Evolutionary conservation across 1,140 invertebrate species (phyloP).

Genomic region (Cotesia chilonis): DNA sequence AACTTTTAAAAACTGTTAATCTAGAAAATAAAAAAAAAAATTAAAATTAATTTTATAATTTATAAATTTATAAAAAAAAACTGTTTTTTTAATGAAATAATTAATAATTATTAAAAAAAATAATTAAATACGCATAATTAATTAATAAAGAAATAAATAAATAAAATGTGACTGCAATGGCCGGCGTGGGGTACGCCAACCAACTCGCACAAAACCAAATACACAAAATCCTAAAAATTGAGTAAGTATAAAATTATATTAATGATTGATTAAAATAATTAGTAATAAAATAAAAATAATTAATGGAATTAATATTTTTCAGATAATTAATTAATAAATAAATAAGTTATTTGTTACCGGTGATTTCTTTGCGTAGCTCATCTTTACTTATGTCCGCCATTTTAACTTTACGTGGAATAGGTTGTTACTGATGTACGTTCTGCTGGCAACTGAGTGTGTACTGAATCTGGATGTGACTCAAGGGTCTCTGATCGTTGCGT

Average conservation of each 20-base stretch:
- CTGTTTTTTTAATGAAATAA: not conserved
- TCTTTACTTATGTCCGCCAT: constrained; percentile 77
- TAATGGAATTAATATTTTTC: constrained; percentile 42
- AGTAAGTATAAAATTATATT: constrained; percentile 64
- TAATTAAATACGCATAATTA: not conserved
- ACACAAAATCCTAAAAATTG: constrained; percentile 6
- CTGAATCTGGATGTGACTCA: constrained; percentile 39
- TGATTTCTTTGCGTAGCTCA: constrained; percentile 75
- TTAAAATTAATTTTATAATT: too few species aligned
- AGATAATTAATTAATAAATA: constrained; percentile 50
- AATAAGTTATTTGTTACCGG: constrained; percentile 69
- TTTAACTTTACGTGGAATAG: constrained; percentile 43
- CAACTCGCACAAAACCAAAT: not conserved
- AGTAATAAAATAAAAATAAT: not conserved
- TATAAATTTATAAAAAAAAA: too few species aligned
- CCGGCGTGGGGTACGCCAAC: constrained; percentile 61
- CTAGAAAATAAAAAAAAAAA: too few species aligned
- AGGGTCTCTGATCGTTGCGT: not conserved
- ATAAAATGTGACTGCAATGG: constrained; percentile 51
- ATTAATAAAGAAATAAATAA: not conserved
- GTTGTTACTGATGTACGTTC: constrained; percentile 58
- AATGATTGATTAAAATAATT: constrained; percentile 45
- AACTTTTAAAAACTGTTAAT: too few species aligned
- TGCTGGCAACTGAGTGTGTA: constrained; percentile 64
- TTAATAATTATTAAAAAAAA: not conserved